Evolutionary conservation across 2,113 vertebrate species (phyloP), one percentile per base, ranked within the genome.

Genomic region (Pionites leucogaster): DNA sequence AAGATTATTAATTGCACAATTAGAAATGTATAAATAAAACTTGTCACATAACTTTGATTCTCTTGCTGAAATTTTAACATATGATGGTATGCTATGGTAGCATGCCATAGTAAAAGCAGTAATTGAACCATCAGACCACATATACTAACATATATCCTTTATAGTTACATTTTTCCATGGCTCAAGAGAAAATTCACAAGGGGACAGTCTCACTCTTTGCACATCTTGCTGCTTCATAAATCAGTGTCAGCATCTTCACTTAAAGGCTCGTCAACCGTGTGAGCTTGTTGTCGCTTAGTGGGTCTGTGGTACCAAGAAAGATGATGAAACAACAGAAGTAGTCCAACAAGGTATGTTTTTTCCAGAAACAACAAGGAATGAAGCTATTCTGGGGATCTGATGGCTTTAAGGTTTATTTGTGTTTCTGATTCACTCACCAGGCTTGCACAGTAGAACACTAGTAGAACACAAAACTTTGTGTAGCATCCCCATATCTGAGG

Each of bases 141-240:
- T 69, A 77, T 90, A n/a, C 90, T 88, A 44, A 78, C 42, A 41
- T 65, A 17, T 86, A 79, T 69, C 88, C 70, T 44, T 91, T 62
- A 37, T 57, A 90, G 94, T 93, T 86, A 37, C 35, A 81, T 91
- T 97, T 95, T 96, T 94, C 96, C 84, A 77, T 86, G 83, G 78
- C 46, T 91, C 65, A 92, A 69, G 76, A 92, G 67, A 55, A 78
- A 91, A 93, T 39, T 89, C 96, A 85, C 96, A 46, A 63, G 86
- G 88, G 94, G 68, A 90, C 46, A 49, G 74, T 35, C 67, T 92
- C 79, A 11, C 62, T 82, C 77, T 77, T 65, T 89, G 65, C 83
- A 69, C 6, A 5, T n/a, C 52, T 89, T 91, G 67, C 86, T 87
- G 76, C 95, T 86, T 91, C 88, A 77, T 96, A 72, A 90, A 95